phyloP scores from a whole-genome alignment of 2,888 invertebrate genomes.

The Campoletis raptor region DNA sequence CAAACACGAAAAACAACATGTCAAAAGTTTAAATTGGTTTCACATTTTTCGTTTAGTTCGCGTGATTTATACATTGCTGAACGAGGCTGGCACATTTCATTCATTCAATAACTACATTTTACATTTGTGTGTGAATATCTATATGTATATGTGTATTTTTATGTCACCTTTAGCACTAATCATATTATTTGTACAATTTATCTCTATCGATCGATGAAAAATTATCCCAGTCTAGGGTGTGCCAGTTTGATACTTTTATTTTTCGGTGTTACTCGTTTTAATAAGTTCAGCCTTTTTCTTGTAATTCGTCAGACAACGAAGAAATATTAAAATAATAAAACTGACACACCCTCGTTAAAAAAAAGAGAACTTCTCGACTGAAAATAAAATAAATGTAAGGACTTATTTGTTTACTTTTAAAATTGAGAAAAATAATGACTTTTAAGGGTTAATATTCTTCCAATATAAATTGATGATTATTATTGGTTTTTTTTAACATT shows the following conservation, averaged over 20 bases:
- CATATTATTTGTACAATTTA: slow-evolving; percentile 44
- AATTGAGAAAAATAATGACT: not conserved
- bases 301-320: not conserved
- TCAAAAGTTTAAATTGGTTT: slow-evolving; percentile 57
- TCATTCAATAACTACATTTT: slow-evolving; percentile 47
- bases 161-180: slow-evolving; percentile 52
- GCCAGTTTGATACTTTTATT: not conserved
- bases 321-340: not conserved
- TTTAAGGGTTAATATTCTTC: not conserved
- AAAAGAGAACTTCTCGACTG: slow-evolving; percentile 14
- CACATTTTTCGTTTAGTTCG: slow-evolving; percentile 18
- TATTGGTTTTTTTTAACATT: not conserved
- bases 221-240: not conserved
- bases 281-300: not conserved
- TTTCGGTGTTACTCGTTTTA: not conserved
- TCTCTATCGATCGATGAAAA: not conserved
- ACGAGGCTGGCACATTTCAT: slow-evolving; percentile 54
- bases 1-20: slow-evolving; percentile 26
- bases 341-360: not conserved
- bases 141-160: slow-evolving; percentile 30
- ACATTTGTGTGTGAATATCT: slow-evolving; percentile 32
- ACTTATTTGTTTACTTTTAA: not conserved
- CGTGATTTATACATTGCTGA: slow-evolving; percentile 63
- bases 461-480: not conserved
- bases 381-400: not conserved